These are phyloP conservation scores for Dione juno DNA, from an alignment of 2,888 invertebrate genomes.

Conservation along the genomic window DNA sequence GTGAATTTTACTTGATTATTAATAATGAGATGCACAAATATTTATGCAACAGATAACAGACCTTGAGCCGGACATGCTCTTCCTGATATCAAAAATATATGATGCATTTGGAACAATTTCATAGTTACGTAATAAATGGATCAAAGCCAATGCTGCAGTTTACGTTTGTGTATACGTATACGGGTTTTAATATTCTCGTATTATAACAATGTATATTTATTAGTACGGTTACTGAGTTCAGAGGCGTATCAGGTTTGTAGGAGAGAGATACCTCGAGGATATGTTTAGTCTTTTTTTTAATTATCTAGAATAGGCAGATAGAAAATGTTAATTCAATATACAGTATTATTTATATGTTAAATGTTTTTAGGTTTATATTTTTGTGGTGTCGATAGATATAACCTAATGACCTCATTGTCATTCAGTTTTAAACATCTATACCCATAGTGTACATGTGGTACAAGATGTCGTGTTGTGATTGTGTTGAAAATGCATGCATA, in stretches of 20 bases:
- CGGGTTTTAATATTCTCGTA: background rate
- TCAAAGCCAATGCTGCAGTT: constrained; percentile 37
- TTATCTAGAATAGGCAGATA: too few species aligned
- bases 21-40: constrained; percentile 11
- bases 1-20: background rate
- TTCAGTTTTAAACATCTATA: background rate
- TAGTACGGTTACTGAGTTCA: too few species aligned
- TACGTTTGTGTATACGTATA: background rate
- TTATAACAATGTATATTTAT: background rate
- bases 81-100: constrained; percentile 34
- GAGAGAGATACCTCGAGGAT: too few species aligned
- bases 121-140: constrained; percentile 40
- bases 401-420: background rate
- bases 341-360: too few species aligned
- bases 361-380: background rate
- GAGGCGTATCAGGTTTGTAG: too few species aligned
- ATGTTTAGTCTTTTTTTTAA: too few species aligned
- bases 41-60: background rate
- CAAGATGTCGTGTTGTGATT: background rate
- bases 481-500: background rate
- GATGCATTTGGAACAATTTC: constrained; percentile 33
- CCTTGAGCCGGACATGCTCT: constrained; percentile 30
- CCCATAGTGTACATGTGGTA: background rate
- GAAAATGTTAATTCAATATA: too few species aligned
- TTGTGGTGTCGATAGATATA: background rate